Percentiles rank a stretch among this genome's conserved stretches.
phyloP scores from a whole-genome alignment of 2,797 vertebrate genomes.

The Falco novaeseelandiae region DNA sequence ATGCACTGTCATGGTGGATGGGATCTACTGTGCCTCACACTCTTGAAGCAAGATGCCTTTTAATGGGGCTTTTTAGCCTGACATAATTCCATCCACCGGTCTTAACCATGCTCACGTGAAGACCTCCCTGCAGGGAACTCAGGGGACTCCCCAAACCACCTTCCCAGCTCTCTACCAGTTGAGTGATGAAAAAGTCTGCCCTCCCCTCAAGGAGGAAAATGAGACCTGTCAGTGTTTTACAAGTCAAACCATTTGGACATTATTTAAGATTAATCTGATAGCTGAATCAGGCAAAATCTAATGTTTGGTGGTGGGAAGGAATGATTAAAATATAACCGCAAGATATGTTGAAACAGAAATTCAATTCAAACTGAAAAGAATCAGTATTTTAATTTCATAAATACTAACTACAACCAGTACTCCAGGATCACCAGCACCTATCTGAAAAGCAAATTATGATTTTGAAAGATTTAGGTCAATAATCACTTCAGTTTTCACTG shows the following conservation, averaged over 20 bases:
- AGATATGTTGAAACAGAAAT: background rate
- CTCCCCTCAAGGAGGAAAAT: background rate
- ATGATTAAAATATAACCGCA: background rate
- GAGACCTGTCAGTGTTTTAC: background rate
- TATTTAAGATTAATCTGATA: background rate
- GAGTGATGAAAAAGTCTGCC: background rate
- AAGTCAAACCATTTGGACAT: background rate
- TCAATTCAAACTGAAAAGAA: background rate
- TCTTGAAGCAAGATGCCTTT: background rate
- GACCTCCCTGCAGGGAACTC: background rate
- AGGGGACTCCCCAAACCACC: rapidly evolving
- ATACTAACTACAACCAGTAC: background rate
- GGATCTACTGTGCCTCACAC: rapidly evolving
- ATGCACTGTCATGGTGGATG: rapidly evolving
- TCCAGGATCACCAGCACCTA: background rate
- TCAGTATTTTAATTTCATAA: background rate
- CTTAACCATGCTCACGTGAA: background rate
- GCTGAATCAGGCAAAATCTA: background rate
- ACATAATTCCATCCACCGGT: background rate
- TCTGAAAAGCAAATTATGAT: background rate
- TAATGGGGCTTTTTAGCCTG: background rate
- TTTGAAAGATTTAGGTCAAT: background rate
- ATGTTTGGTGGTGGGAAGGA: background rate
- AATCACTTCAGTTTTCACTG: background rate
- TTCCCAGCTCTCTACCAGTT: no score